These are phyloP conservation scores for Paracanthobrama guichenoti DNA, from an alignment of 2,113 vertebrate genomes.

Conservation along the genomic window DNA sequence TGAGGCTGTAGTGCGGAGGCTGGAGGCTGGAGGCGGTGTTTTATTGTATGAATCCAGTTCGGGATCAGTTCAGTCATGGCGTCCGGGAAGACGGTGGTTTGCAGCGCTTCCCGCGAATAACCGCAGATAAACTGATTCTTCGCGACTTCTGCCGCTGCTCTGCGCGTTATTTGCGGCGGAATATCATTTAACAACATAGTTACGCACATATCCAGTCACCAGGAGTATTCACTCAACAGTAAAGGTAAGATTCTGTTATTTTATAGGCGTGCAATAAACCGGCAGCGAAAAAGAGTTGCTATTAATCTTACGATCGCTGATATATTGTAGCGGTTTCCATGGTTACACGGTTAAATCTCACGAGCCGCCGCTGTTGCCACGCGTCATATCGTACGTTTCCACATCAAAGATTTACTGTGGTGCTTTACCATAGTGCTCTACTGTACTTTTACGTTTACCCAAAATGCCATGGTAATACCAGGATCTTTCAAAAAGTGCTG, in stretches of 20 bases:
- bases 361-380: slow-evolving; percentile 21
- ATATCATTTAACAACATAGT: not conserved
- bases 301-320: not conserved
- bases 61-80: slow-evolving; percentile 48
- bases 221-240: not conserved
- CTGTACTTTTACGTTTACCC: not conserved
- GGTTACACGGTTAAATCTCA: not conserved
- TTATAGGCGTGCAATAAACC: not conserved
- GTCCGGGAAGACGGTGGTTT: slow-evolving; percentile 33
- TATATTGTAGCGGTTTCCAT: slow-evolving; percentile 34
- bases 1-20: not conserved
- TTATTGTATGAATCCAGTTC: not conserved
- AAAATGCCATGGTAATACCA: not conserved
- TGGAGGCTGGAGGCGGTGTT: slow-evolving; percentile 35
- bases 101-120: slow-evolving; percentile 13
- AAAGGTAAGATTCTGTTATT: not conserved
- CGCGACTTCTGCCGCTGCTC: not conserved
- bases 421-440: not conserved
- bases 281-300: not conserved
- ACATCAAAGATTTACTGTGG: not conserved
- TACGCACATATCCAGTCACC: not conserved
- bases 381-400: slow-evolving; percentile 7
- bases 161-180: not conserved
- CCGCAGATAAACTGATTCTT: not conserved
- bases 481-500: not conserved